Evolutionary conservation across 2,113 vertebrate species (phyloP).

Genomic region (Actenoides lindsayi): DNA sequence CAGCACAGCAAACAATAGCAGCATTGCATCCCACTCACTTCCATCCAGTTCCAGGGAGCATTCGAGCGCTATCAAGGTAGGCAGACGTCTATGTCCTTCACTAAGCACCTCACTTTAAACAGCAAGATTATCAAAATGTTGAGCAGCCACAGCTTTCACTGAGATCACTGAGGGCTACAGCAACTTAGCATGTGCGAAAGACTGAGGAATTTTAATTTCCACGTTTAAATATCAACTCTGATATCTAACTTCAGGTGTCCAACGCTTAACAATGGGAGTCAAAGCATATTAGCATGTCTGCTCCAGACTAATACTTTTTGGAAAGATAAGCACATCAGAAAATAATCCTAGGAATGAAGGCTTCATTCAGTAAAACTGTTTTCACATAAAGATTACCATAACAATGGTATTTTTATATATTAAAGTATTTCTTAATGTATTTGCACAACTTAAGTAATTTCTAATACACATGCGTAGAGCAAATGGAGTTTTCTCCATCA

Average conservation of each 20-base stretch:
- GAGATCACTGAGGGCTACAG: not conserved
- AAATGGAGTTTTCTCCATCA: not conserved
- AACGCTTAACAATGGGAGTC: not conserved
- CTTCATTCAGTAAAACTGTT: not conserved
- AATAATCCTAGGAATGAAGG: not conserved
- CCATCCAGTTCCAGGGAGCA: not conserved
- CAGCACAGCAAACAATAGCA: not conserved
- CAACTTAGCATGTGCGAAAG: not conserved
- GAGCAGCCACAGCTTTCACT: not conserved
- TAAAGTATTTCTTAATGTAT: not conserved
- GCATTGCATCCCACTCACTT: not conserved
- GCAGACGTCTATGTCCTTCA: not conserved
- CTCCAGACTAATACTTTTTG: not conserved
- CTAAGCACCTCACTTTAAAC: not conserved
- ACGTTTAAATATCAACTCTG: not conserved
- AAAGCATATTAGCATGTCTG: not conserved
- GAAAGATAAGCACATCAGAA: not conserved
- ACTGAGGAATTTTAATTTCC: not conserved
- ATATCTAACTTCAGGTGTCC: not conserved
- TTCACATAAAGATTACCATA: not conserved
- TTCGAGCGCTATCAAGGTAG: not conserved
- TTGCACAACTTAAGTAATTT: not conserved
- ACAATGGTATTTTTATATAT: not conserved
- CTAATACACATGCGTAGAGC: not conserved
- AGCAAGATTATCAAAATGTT: not conserved